Percentiles rank a stretch among this genome's conserved stretches.
Conservation (phyloP, 2,888 invertebrate species). For the Eupithecia subumbrata region DNA sequence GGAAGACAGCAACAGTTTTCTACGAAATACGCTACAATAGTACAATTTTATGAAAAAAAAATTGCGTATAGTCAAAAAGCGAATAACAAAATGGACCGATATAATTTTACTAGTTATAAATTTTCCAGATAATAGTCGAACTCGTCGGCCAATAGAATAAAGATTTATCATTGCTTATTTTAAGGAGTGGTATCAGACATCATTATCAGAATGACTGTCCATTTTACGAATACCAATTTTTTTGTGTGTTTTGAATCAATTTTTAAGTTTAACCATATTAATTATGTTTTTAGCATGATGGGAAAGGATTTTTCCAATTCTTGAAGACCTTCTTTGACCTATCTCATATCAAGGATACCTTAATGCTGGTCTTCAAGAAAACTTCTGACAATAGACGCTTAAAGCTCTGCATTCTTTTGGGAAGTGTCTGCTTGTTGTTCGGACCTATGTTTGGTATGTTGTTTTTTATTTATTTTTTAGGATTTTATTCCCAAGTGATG, state of each 20-base stretch:
- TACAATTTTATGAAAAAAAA: neutral
- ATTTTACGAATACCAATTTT: slow-evolving; percentile 1
- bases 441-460: slow-evolving; percentile 82
- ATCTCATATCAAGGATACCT: slow-evolving; percentile 70
- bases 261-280: neutral
- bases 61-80: neutral
- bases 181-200: neutral
- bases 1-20: neutral
- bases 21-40: neutral
- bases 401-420: slow-evolving; percentile 69
- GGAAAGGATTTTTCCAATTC: slow-evolving; percentile 59
- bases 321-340: slow-evolving; percentile 67
- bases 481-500: neutral
- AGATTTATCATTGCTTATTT: neutral
- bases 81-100: neutral
- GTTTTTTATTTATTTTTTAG: neutral
- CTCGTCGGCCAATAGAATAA: neutral
- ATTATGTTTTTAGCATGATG: slow-evolving; percentile 60
- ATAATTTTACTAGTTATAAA: neutral
- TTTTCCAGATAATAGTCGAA: neutral
- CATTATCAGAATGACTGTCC: neutral
- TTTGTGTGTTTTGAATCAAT: neutral
- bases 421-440: slow-evolving; percentile 74
- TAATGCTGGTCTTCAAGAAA: slow-evolving; percentile 74
- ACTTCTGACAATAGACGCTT: slow-evolving; percentile 69